Conservation (phyloP, 37 sponge, comb jelly and placozoan genomes). For the Aplysina aerophoba region DNA sequence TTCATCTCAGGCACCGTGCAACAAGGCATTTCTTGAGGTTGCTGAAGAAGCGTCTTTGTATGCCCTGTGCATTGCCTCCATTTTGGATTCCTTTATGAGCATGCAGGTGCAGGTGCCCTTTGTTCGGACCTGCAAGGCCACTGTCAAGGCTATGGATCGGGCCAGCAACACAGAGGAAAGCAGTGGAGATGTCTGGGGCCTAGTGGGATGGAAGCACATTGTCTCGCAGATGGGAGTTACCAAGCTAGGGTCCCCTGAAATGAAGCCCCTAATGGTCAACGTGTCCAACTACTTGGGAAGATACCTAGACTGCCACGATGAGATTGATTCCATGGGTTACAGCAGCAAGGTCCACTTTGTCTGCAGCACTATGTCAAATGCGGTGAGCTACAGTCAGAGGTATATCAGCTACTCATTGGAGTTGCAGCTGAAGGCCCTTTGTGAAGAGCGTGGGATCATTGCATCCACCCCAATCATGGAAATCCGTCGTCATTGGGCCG, state of each 20-base stretch:
- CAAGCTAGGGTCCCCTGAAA: background rate
- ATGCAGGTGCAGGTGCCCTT: constrained; percentile 20
- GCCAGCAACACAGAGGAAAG: background rate
- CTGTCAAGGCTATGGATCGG: background rate
- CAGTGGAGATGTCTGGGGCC: background rate
- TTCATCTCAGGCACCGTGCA: background rate
- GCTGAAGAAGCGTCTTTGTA: background rate
- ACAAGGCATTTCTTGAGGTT: background rate
- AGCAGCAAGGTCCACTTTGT: background rate
- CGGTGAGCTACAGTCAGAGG: background rate
- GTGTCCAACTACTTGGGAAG: constrained; percentile 19
- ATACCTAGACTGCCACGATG: background rate
- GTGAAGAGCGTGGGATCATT: background rate
- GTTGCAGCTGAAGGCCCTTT: constrained; percentile 14
- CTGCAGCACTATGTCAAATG: background rate
- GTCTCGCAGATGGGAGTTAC: background rate
- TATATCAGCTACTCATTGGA: constrained; percentile 46
- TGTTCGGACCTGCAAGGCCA: background rate
- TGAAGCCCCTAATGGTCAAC: constrained; percentile 18
- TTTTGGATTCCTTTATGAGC: constrained; percentile 14
- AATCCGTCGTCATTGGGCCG: constrained; percentile 18
- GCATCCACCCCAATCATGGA: constrained; percentile 13
- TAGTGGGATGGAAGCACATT: background rate
- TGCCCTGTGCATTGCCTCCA: background rate
- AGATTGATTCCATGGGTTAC: background rate